Evolutionary conservation across 2,113 vertebrate species (phyloP), one percentile per base, ranked within the genome.

Genomic region (Sylvicapra grimmia): DNA sequence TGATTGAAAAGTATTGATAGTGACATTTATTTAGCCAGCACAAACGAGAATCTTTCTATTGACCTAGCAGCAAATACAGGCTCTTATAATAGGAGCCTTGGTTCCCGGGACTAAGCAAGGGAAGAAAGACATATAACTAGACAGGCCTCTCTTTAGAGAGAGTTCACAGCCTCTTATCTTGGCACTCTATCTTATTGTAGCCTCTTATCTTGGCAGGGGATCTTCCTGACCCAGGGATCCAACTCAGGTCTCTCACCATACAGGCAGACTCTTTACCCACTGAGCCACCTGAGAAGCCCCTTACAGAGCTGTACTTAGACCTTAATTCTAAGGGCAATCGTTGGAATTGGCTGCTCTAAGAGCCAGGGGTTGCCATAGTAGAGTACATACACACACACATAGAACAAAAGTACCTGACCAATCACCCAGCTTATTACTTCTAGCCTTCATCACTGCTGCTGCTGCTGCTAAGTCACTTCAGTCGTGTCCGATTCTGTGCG

Each of bases 1-100:
- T 96, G 77, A 96, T 31, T 93, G 89, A 91, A 93, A 96, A 94
- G 36, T 94, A 94, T 91, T 94, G 68, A 77, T 84, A 65, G 40
- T 86, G 77, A 58, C 27, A 59, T 89, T 93, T 96, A 85, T 88
- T 95, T 96, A 77, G 49, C 93, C 40, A 92, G 49, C 49, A 93
- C 75, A 86, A 82, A 77, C 47, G 36, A 91, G 15, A 91, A 94
- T 61, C 49, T 19, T n/a, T 19, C 51, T 63, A 36, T 56, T 87
- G 88, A 96, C 36, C n/a, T 83, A 93, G 11, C 47, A 88, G 25
- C 31, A 94, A 82, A 96, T 87, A 47, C 5, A 19, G 54, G 47
- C 47, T 80, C 3, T 16, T n/a, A 21, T 75, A 85, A 56, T 21
- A 86, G 23, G 9, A 83, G 8, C 36, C 44, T 72, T 63, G 13